Percentiles rank a stretch among this genome's conserved stretches.
Evolutionary conservation across 2,888 invertebrate genomes (phyloP).

Genomic region (Volucella inanis): DNA sequence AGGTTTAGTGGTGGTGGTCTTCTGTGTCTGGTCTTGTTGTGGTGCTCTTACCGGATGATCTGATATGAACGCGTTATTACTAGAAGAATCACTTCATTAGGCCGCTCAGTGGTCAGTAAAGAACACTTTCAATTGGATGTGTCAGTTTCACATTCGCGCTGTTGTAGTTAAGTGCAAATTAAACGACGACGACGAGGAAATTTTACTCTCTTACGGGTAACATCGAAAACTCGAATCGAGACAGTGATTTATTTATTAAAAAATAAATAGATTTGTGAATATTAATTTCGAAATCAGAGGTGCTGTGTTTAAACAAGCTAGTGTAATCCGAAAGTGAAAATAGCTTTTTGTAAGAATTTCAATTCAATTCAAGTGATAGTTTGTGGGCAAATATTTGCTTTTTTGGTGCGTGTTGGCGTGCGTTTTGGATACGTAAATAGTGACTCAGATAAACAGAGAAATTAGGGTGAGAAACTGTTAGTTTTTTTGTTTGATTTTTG

Average conservation of each 20-base stretch:
- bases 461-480: slow-evolving; percentile 27
- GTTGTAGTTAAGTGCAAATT: slow-evolving; percentile 49
- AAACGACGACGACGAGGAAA: not conserved
- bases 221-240: too few relatives aligned
- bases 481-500: not conserved
- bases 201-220: too few relatives aligned
- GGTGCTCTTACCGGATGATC: slow-evolving; percentile 24
- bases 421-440: slow-evolving; percentile 21
- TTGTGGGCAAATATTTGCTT: not conserved
- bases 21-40: slow-evolving; percentile 19
- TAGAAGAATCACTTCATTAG: slow-evolving; percentile 68
- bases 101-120: slow-evolving; percentile 66
- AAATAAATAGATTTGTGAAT: not conserved
- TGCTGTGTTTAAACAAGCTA: not conserved
- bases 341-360: not conserved
- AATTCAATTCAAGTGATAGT: not conserved
- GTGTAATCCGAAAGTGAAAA: not conserved
- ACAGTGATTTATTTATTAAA: too few relatives aligned
- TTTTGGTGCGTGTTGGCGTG: not conserved
- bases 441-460: not conserved
- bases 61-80: slow-evolving; percentile 57
- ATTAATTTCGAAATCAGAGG: not conserved
- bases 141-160: slow-evolving; percentile 48
- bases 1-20: slow-evolving; percentile 30
- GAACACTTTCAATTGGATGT: slow-evolving; percentile 74